Evolutionary conservation across 1,140 invertebrate genomes (phyloP).

Genomic region (Drosophila nigrodunni): DNA sequence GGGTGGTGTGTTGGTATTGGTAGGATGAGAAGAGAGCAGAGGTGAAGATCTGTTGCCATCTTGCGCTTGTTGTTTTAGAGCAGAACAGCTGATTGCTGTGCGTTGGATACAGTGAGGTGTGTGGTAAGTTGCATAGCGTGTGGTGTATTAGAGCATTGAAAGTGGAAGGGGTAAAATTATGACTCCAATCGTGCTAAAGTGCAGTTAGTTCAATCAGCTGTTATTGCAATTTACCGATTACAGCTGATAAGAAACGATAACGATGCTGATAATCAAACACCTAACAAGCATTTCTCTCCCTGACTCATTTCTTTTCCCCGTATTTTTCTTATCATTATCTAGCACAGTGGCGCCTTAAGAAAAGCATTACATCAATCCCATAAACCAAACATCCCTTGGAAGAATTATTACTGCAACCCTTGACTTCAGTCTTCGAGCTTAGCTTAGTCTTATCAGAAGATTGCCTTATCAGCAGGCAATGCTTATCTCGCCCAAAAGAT

Average conservation of each 20-base stretch:
- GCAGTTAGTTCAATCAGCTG: constrained; percentile 28
- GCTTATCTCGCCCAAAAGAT: too few relatives aligned
- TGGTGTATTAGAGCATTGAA: neutral
- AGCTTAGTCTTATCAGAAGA: neutral
- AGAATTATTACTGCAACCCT: neutral
- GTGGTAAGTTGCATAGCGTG: neutral
- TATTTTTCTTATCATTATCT: too few relatives aligned
- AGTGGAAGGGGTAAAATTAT: neutral
- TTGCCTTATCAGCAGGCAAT: neutral
- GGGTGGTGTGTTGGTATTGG: neutral
- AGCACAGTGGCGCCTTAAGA: neutral
- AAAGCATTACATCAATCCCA: neutral
- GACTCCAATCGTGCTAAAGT: constrained; percentile 6
- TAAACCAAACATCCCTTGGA: neutral
- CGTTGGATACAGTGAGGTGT: neutral
- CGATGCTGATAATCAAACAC: constrained; percentile 20
- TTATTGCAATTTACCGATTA: constrained; percentile 21
- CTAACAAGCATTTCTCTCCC: neutral
- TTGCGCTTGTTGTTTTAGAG: neutral
- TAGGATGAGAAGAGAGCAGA: too few relatives aligned
- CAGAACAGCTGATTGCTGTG: neutral
- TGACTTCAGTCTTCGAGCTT: neutral
- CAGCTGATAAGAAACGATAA: constrained; percentile 33
- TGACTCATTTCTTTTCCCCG: neutral
- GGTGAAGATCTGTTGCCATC: neutral